These are phyloP conservation scores for Latrodectus hesperus DNA, from an alignment of 2,888 invertebrate genomes.

Conservation along the genomic window DNA sequence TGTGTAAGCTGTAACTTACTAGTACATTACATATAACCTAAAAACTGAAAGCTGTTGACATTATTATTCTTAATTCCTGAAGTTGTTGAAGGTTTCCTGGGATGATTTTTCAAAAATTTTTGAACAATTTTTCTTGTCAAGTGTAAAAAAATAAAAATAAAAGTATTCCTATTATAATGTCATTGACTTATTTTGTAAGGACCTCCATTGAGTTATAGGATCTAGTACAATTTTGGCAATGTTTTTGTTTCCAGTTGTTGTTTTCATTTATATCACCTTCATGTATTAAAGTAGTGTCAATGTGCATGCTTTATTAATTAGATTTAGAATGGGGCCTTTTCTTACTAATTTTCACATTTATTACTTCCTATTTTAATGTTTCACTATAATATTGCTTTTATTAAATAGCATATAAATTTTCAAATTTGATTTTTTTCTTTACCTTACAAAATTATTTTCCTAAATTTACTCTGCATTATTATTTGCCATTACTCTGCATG, in stretches of 20 bases:
- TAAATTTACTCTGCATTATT: slow-evolving; percentile 20
- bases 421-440: slow-evolving; percentile 22
- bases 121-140: too few species aligned
- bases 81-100: too few species aligned
- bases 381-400: slow-evolving; percentile 22
- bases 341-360: slow-evolving; percentile 40
- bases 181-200: too few species aligned
- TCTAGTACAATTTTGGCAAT: neutral
- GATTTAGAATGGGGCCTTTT: slow-evolving; percentile 61
- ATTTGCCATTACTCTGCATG: slow-evolving; percentile 52
- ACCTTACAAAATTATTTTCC: neutral
- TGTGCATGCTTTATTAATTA: slow-evolving; percentile 1
- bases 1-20: too few species aligned
- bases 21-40: too few species aligned
- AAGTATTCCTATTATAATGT: too few species aligned
- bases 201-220: too few species aligned
- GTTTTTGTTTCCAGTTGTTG: neutral
- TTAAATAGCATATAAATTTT: neutral
- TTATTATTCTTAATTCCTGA: too few species aligned
- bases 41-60: too few species aligned
- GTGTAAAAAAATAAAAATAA: too few species aligned
- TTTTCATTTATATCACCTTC: neutral
- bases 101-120: too few species aligned
- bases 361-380: slow-evolving; percentile 21
- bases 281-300: neutral